These are phyloP conservation scores for Caradrina clavipalpis DNA, from an alignment of 2,888 invertebrate species.

Conservation along the genomic window DNA sequence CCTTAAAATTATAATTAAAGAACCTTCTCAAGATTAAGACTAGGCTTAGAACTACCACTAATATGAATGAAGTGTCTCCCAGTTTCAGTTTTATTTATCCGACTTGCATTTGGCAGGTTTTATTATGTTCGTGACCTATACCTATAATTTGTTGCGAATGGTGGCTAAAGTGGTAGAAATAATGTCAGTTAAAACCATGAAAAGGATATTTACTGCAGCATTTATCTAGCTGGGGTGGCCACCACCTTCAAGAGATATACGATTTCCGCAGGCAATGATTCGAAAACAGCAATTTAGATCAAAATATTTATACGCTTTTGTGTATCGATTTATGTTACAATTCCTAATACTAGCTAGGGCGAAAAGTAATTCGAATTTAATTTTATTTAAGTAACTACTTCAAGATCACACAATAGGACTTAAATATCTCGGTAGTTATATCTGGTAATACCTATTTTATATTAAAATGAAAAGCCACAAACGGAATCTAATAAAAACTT, in stretches of 20 bases:
- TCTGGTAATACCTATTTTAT: not conserved
- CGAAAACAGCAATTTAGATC: conserved; percentile 66
- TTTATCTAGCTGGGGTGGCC: conserved; percentile 70
- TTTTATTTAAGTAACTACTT: not conserved
- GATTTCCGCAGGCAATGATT: conserved; percentile 71
- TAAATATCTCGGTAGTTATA: not conserved
- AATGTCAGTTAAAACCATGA: conserved; percentile 70
- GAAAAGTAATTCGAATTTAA: not conserved
- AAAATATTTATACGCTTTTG: conserved; percentile 42
- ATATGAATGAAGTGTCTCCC: conserved; percentile 17
- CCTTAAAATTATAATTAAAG: conserved; percentile 66
- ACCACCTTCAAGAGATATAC: conserved; percentile 72
- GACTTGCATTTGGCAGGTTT: not conserved
- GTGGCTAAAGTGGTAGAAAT: conserved; percentile 67
- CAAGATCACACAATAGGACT: not conserved
- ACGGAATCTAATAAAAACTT: conserved; percentile 69
- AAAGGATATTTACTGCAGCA: conserved; percentile 74
- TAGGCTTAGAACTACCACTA: conserved; percentile 16
- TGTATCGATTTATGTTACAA: conserved; percentile 13
- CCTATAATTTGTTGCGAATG: conserved; percentile 55
- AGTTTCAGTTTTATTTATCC: not conserved
- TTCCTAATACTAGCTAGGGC: not conserved
- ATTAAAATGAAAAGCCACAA: conserved; percentile 39
- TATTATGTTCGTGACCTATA: conserved; percentile 20
- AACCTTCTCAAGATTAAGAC: conserved; percentile 39